phyloP scores from a whole-genome alignment of 2,797 vertebrate species.

The Kryptolebias ocellatus region DNA sequence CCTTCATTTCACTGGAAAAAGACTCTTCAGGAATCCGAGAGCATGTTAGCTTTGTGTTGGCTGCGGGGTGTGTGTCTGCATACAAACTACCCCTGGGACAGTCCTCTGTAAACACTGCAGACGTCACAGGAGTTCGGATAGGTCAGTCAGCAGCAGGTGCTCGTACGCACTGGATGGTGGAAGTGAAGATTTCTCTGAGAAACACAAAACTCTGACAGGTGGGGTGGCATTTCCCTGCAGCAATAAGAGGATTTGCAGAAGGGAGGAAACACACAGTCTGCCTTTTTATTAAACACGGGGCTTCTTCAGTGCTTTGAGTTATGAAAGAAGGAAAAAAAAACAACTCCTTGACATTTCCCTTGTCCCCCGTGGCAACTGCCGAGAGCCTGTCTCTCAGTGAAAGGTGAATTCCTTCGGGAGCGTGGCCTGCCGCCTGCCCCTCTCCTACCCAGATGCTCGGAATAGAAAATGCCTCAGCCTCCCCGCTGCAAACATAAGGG shows the following conservation, averaged over 20 bases:
- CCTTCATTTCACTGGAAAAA: background rate
- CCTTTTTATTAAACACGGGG: conserved; percentile 20
- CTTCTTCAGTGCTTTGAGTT: conserved; percentile 43
- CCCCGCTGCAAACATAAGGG: conserved; percentile 51
- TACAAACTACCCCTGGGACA: conserved; percentile 46
- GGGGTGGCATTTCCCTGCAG: conserved; percentile 25
- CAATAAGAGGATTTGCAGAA: conserved; percentile 1
- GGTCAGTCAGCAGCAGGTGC: conserved; percentile 35
- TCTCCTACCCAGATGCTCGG: conserved; percentile 66
- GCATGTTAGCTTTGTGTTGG: conserved; percentile 45
- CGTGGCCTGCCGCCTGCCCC: conserved; percentile 38
- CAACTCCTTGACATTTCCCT: conserved; percentile 73
- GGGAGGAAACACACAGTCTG: conserved; percentile 1
- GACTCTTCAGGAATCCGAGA: conserved; percentile 59
- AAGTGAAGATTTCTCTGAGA: conserved; percentile 20
- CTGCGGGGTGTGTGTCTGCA: conserved; percentile 53
- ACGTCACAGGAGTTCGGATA: conserved; percentile 42
- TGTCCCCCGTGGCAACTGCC: conserved; percentile 79
- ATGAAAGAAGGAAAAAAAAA: conserved; percentile 32
- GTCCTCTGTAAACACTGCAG: conserved; percentile 42
- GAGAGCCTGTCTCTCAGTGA: conserved; percentile 58
- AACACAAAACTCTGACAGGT: conserved; percentile 19
- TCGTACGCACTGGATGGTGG: conserved; percentile 31
- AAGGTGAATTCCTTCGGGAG: conserved; percentile 81
- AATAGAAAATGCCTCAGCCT: conserved; percentile 70